A percentile compares a stretch with the other conserved stretches of the same genome.
Evolutionary conservation across 2,888 invertebrate species (phyloP).

Genomic region (Calameuta filiformis): DNA sequence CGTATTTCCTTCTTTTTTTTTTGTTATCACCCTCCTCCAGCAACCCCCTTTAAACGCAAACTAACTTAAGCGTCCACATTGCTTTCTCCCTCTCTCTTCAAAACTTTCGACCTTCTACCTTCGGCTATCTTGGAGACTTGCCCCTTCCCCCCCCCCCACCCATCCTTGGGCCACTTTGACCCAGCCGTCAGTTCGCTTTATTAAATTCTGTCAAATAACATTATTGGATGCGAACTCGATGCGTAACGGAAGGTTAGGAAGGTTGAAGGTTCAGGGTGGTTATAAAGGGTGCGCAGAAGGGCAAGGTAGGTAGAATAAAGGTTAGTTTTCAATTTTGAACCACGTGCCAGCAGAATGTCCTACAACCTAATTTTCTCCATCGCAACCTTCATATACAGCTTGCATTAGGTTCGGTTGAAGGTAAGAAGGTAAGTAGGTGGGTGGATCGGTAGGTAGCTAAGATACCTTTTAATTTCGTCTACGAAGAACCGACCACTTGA

Average conservation of each 20-base stretch:
- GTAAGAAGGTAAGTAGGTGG: neutral
- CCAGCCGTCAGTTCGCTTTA: conserved; percentile 13
- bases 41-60: neutral
- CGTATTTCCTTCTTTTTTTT: neutral
- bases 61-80: neutral
- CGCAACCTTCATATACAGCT: neutral
- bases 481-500: neutral
- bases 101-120: neutral
- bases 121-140: neutral
- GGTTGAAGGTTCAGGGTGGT: neutral
- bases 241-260: neutral
- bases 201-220: conserved; percentile 27
- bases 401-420: neutral
- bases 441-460: neutral
- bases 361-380: neutral
- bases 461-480: neutral
- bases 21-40: neutral
- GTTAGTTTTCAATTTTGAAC: neutral
- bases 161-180: neutral
- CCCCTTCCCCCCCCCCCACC: conserved; percentile 5
- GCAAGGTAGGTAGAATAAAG: no score
- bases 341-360: neutral
- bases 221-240: conserved; percentile 8
- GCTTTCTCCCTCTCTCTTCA: neutral
- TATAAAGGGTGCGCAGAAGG: neutral